phyloP scores from a whole-genome alignment of 1,140 invertebrate species.

The Penaeus japonicus region DNA sequence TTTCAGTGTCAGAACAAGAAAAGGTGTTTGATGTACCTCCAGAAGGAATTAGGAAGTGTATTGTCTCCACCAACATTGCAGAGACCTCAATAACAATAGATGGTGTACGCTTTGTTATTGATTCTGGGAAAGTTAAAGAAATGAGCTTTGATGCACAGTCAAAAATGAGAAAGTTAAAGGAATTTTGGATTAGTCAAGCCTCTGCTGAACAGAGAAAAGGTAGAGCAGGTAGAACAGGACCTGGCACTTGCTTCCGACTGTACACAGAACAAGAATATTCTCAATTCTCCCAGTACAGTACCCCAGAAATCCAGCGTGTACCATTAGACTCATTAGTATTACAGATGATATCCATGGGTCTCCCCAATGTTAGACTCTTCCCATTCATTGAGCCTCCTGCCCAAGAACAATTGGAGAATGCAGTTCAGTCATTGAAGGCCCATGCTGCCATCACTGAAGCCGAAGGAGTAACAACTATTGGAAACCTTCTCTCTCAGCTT shows the following conservation, averaged over 20 bases:
- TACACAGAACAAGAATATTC: slow-evolving; percentile 89
- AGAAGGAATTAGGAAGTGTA: slow-evolving; percentile 93
- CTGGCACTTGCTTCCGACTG: slow-evolving; percentile 81
- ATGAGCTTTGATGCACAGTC: slow-evolving; percentile 92
- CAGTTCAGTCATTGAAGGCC: slow-evolving; percentile 63
- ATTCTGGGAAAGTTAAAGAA: slow-evolving; percentile 97
- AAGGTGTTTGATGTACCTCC: slow-evolving; percentile 98
- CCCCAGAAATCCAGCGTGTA: slow-evolving; percentile 91
- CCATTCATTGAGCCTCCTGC: slow-evolving; percentile 93
- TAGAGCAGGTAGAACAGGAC: slow-evolving; percentile 78
- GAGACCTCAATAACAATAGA: slow-evolving; percentile 99
- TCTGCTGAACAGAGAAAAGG: slow-evolving; percentile 97
- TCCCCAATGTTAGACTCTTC: slow-evolving; percentile 90
- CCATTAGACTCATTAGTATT: slow-evolving; percentile 91
- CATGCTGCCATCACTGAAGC: slow-evolving; percentile 83
- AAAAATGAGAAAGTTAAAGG: slow-evolving; percentile 88
- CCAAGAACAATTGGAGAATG: slow-evolving; percentile 83
- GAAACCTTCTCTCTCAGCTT: slow-evolving; percentile 84
- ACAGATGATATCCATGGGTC: slow-evolving; percentile 94
- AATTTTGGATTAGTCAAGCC: slow-evolving; percentile 97
- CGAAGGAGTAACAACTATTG: slow-evolving; percentile 89
- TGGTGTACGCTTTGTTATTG: slow-evolving; percentile 96
- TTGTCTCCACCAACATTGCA: slow-evolving; percentile 99
- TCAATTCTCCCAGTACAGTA: slow-evolving; percentile 78
- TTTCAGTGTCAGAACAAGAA: slow-evolving; percentile 94